These are phyloP conservation scores for Atherinosoma microstoma DNA, from an alignment of 2,797 vertebrate species.

Conservation along the genomic window DNA sequence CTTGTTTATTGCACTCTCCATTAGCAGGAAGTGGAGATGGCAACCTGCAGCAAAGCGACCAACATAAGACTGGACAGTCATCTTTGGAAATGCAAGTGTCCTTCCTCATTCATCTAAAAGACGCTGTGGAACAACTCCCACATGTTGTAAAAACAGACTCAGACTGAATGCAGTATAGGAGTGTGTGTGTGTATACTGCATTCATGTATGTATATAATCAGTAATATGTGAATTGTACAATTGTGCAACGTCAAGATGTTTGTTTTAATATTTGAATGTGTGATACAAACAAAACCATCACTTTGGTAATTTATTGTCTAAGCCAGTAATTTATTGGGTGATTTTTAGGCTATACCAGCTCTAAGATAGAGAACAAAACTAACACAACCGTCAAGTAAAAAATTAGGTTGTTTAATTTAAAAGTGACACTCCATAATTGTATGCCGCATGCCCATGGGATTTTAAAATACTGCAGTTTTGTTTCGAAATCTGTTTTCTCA, in stretches of 20 bases:
- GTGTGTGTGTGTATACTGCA: no score
- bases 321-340: not conserved
- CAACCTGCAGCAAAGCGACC: not conserved
- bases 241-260: not conserved
- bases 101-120: conserved; percentile 69
- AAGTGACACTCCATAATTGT: not conserved
- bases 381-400: not conserved
- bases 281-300: not conserved
- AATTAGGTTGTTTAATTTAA: not conserved
- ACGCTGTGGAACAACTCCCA: conserved; percentile 68
- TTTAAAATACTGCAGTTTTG: not conserved
- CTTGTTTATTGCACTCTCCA: conserved; percentile 33
- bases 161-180: conserved; percentile 46
- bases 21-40: conserved; percentile 7
- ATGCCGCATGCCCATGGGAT: not conserved
- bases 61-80: conserved; percentile 10
- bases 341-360: not conserved
- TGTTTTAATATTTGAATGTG: not conserved
- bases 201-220: not conserved
- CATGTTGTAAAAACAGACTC: conserved; percentile 61
- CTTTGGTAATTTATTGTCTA: not conserved
- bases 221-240: conserved; percentile 8
- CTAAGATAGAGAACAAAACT: not conserved
- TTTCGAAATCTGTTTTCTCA: not conserved
- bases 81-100: conserved; percentile 55